A percentile compares a stretch with the other conserved stretches of the same genome.
These are phyloP conservation scores for Physeter macrocephalus DNA, from an alignment of 2,113 vertebrate genomes.

Conservation along the genomic window DNA sequence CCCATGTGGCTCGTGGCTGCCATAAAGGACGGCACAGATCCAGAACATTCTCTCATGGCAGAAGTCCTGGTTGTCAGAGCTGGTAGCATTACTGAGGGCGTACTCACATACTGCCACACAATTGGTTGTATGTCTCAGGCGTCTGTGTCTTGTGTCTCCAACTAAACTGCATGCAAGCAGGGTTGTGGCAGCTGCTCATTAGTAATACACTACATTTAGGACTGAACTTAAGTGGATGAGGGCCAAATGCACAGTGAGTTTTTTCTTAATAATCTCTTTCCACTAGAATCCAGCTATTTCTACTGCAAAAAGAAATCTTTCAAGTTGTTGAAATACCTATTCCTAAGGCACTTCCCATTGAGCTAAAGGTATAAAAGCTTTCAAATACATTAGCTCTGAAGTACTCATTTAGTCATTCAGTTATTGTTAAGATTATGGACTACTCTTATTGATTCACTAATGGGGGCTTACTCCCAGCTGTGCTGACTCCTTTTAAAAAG, in stretches of 20 bases:
- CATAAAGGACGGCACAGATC: neutral
- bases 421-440: constrained; percentile 20
- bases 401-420: neutral
- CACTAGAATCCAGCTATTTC: constrained; percentile 23
- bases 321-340: constrained; percentile 40
- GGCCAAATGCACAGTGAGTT: neutral
- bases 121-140: neutral
- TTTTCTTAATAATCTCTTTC: constrained; percentile 10
- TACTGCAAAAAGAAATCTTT: constrained; percentile 10
- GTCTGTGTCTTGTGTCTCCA: neutral
- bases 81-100: neutral
- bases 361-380: constrained; percentile 33
- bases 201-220: neutral
- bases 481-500: neutral
- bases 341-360: constrained; percentile 41
- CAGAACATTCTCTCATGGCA: neutral
- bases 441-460: constrained; percentile 8
- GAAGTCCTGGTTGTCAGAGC: neutral
- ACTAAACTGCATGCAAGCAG: neutral
- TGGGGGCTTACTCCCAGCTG: neutral
- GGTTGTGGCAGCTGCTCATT: neutral
- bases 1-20: neutral
- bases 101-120: neutral
- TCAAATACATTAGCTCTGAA: constrained; percentile 44
- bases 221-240: neutral